A percentile compares a stretch with the other conserved stretches of the same genome.
Evolutionary conservation across 35 echinoderm and acorn worm genomes (phyloP).

Genomic region (Apostichopus japonicus): DNA sequence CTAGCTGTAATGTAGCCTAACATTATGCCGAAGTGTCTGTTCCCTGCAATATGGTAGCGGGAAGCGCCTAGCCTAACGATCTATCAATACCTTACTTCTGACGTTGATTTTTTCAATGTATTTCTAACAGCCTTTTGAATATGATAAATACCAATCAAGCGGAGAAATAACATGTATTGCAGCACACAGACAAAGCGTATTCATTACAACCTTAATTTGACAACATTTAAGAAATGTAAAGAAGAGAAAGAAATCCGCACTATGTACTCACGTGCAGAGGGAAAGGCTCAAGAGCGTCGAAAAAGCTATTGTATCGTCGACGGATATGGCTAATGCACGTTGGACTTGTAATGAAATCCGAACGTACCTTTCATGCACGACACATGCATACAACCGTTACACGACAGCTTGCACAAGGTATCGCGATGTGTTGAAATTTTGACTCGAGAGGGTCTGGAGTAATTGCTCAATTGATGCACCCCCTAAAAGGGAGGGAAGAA

Average conservation of each 20-base stretch:
- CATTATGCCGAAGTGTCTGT: background rate
- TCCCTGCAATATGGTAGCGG: conserved; percentile 16
- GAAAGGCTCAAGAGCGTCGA: background rate
- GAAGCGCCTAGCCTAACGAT: background rate
- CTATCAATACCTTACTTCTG: background rate
- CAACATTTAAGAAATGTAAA: background rate
- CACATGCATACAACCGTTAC: background rate
- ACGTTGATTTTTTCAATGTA: no score
- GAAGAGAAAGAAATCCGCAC: background rate
- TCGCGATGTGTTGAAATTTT: background rate
- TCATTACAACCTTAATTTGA: no score
- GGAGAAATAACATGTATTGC: no score
- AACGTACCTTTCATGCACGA: background rate
- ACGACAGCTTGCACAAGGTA: background rate
- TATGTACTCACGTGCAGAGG: background rate
- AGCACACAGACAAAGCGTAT: no score
- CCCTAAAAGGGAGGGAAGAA: background rate
- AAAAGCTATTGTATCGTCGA: no score
- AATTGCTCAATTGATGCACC: conserved; percentile 13
- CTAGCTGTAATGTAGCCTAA: background rate
- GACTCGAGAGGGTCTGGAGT: background rate
- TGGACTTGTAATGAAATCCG: background rate
- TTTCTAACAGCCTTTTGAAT: no score
- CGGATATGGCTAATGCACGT: no score
- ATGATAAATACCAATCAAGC: no score